These are phyloP conservation scores for Caradrina kadenii DNA, from an alignment of 2,888 invertebrate species.

Conservation along the genomic window DNA sequence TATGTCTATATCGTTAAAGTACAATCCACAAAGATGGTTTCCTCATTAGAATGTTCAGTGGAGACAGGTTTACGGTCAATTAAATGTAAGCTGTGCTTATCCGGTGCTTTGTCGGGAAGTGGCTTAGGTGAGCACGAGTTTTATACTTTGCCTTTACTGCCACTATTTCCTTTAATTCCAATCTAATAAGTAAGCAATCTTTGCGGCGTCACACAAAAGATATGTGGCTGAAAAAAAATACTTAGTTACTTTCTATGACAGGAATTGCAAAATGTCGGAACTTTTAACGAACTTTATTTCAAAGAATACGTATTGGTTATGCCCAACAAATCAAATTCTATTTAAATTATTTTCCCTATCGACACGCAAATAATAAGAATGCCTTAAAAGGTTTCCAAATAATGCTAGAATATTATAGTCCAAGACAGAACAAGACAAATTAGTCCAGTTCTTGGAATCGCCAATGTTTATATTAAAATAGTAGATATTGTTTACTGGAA, in stretches of 20 bases:
- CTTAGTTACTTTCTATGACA: no score
- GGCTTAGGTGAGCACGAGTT: constrained; percentile 29
- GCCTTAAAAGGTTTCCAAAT: constrained; percentile 10
- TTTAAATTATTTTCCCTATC: no score
- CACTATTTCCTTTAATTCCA: constrained; percentile 2
- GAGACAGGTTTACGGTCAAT: constrained; percentile 45
- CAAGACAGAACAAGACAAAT: constrained; percentile 32
- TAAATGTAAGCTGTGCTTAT: constrained; percentile 41
- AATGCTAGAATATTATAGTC: constrained; percentile 35
- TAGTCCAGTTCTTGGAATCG: constrained; percentile 34
- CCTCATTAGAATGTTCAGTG: constrained; percentile 28
- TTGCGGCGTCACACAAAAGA: no score
- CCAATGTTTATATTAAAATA: constrained; percentile 36
- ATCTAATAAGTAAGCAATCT: not conserved
- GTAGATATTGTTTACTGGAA: constrained; percentile 41
- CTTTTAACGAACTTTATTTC: not conserved
- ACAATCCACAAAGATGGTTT: constrained; percentile 30
- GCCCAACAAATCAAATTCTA: no score
- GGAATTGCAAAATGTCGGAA: no score
- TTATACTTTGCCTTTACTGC: constrained; percentile 13
- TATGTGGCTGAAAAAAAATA: no score
- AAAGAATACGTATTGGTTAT: not conserved
- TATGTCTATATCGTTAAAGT: constrained; percentile 2
- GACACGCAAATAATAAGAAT: not conserved
- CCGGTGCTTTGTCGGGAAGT: constrained; percentile 41